Conservation (phyloP, 2,113 vertebrate genomes). For the Bujurquina vittata region DNA sequence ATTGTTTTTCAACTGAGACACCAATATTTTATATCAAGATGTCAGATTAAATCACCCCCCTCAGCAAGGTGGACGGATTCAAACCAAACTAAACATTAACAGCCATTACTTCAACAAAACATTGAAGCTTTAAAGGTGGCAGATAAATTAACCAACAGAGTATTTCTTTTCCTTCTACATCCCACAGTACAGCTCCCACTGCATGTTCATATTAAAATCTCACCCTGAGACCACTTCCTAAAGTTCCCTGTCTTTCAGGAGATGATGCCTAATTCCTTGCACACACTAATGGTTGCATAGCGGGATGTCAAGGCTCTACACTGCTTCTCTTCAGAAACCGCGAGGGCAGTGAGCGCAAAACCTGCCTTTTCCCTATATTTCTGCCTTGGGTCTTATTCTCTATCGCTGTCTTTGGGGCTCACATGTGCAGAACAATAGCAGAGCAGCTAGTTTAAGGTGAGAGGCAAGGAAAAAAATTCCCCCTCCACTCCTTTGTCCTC, state of each 20-base stretch:
- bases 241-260: neutral
- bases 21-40: neutral
- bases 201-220: neutral
- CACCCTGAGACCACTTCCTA: neutral
- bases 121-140: neutral
- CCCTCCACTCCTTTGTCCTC: conserved; percentile 26
- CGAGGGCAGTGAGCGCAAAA: neutral
- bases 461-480: neutral
- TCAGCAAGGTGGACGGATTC: neutral
- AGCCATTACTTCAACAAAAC: neutral
- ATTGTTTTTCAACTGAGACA: neutral
- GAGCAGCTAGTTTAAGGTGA: conserved; percentile 37
- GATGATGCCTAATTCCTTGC: conserved; percentile 7
- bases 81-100: neutral
- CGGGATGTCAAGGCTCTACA: neutral
- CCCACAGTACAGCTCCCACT: neutral
- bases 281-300: conserved; percentile 41
- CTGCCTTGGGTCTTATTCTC: neutral
- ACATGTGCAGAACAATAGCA: conserved; percentile 28
- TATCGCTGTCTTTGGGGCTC: neutral
- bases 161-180: neutral
- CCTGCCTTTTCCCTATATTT: conserved; percentile 28
- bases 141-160: conserved; percentile 11
- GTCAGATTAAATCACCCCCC: neutral
- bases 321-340: neutral